Base-by-base conservation (phyloP, 2,797 vertebrate genomes). In the Aratinga solstitialis region DNA sequence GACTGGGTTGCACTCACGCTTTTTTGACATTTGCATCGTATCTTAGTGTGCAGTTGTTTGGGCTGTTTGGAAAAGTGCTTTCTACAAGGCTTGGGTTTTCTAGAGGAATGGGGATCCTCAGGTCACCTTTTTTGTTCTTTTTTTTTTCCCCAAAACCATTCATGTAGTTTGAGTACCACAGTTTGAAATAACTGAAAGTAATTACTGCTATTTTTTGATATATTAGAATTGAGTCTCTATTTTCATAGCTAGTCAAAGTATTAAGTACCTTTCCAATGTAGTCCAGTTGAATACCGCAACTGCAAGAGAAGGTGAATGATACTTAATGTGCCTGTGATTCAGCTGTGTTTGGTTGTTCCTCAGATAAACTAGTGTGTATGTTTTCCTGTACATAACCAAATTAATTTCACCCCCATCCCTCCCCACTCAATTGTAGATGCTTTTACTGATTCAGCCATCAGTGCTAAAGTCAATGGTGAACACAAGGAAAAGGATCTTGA, bases 401-500 rank as follows among this genome's bases (percentile, higher is more conserved):
- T 11, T 92, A 75, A 72, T 85, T 85, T 97, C 85, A 91, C n/a
- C 81, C 63, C 30, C 61, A 11, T 58, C 80, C 77, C 56, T 95
- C 75, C 86, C 40, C 26, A 2, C 76, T 91, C 27, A 79, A 2
- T 96, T 97, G 21, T 96, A 99, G 99, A 99, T 98, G 99, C 99
- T 97, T 99, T 99, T 96, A 99, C 99, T 72, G 99, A 99, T 96
- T 98, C 98, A 83, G 99, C 99, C 43, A 99, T 99, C 94, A 98
- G 97, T 75, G 96, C 98, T 91, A 99, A 99, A 97, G 98, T 99
- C 24, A 99, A 99, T 83, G 99, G 99, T 20, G 99, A 99, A 51
- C 99, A 99, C 96, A 99, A 99, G 97, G 99, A 99, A 54, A 99
- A 99, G 97, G 99, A 99, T 96, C 98, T 99, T 47, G 99, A 99